These are phyloP conservation scores for Heliornis fulica DNA, from an alignment of 2,113 vertebrate species.

Conservation along the genomic window DNA sequence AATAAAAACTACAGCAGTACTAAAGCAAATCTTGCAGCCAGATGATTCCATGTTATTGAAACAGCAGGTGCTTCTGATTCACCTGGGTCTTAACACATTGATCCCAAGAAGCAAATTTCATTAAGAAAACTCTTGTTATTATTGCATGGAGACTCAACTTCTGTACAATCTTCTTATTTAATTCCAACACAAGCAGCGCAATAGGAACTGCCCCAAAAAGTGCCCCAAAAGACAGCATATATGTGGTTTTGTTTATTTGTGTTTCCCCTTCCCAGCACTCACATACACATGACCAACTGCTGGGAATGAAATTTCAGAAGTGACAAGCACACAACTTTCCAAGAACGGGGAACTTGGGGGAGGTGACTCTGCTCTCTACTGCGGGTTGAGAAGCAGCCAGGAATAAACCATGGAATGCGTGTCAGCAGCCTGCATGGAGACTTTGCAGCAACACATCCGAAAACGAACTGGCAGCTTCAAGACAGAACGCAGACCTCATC, in stretches of 20 bases:
- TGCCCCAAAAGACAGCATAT: background rate
- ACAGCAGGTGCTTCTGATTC: constrained; percentile 39
- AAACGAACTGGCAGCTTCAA: background rate
- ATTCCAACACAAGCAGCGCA: background rate
- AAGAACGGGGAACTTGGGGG: background rate
- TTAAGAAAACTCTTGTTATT: constrained; percentile 29
- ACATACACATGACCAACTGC: background rate
- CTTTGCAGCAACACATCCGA: constrained; percentile 5
- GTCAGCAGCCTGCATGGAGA: constrained; percentile 5
- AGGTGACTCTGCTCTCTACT: background rate
- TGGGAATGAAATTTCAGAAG: background rate
- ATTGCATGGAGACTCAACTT: background rate
- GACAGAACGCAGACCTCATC: constrained; percentile 47
- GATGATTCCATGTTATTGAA: constrained; percentile 8
- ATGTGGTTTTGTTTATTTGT: background rate
- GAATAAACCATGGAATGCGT: background rate
- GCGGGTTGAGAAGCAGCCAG: background rate
- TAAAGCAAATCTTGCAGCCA: background rate
- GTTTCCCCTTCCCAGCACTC: background rate
- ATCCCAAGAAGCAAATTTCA: constrained; percentile 48
- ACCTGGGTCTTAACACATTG: constrained; percentile 25
- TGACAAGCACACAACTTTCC: background rate
- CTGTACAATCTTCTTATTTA: background rate
- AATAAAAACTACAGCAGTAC: constrained; percentile 28
- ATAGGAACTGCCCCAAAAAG: background rate